These are phyloP conservation scores for Ceuthmochares aereus DNA, from an alignment of 2,113 vertebrate genomes.

Conservation along the genomic window DNA sequence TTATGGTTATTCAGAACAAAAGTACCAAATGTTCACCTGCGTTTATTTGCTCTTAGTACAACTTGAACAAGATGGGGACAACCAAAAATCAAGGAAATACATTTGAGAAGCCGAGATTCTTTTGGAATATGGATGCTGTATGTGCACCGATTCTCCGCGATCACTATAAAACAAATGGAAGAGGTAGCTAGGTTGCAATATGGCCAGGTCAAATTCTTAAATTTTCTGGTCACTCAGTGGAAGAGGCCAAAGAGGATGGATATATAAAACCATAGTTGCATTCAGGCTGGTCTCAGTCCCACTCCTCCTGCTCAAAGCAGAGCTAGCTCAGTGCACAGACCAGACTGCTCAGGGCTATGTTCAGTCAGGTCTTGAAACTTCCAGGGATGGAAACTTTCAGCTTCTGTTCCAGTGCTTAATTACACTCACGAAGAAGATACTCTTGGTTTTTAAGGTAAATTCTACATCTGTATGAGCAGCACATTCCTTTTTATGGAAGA, in stretches of 20 bases:
- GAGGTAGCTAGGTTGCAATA: not conserved
- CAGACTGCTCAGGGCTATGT: not conserved
- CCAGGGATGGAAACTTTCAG: not conserved
- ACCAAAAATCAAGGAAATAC: not conserved
- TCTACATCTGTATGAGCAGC: not conserved
- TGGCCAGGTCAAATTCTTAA: not conserved
- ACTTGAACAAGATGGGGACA: not conserved
- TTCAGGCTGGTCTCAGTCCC: not conserved
- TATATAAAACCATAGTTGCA: not conserved
- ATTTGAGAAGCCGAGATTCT: not conserved
- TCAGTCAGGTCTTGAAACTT: not conserved
- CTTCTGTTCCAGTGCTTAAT: not conserved
- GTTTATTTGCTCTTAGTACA: not conserved
- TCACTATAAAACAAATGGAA: not conserved
- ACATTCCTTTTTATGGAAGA: not conserved
- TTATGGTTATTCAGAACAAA: not conserved
- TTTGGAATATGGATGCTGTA: not conserved
- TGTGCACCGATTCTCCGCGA: not conserved
- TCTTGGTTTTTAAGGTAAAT: not conserved
- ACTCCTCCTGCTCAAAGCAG: not conserved
- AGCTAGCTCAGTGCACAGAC: not conserved
- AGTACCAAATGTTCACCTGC: not conserved
- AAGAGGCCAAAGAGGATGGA: not conserved
- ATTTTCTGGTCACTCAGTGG: not conserved
- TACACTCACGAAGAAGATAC: not conserved